Conservation (phyloP, 2,797 vertebrate genomes). For the Macropodus opercularis region DNA sequence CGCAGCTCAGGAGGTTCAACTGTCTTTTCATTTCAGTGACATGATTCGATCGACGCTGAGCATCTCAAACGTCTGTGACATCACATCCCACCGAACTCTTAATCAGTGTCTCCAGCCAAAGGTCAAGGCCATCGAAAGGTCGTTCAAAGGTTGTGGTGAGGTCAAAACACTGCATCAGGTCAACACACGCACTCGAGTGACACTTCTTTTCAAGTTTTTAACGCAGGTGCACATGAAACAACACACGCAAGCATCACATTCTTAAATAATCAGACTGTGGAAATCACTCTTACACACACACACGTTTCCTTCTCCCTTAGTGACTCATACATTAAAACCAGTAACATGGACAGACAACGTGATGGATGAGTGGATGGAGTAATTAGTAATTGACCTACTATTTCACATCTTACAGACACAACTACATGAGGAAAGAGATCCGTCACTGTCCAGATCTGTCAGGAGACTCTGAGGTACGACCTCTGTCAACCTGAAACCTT, state of each 20-base stretch:
- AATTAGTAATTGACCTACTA: slow-evolving; percentile 40
- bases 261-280: slow-evolving; percentile 15
- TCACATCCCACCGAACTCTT: slow-evolving; percentile 13
- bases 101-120: slow-evolving; percentile 40
- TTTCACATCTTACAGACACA: slow-evolving; percentile 25
- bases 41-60: too few species aligned
- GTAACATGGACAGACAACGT: slow-evolving; percentile 41
- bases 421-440: slow-evolving; percentile 47
- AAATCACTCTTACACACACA: slow-evolving; percentile 23
- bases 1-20: too few species aligned
- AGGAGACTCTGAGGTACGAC: too few species aligned
- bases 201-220: slow-evolving; percentile 51
- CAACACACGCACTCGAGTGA: slow-evolving; percentile 25
- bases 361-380: slow-evolving; percentile 47
- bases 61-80: not conserved
- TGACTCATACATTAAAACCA: slow-evolving; percentile 10
- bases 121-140: slow-evolving; percentile 73
- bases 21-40: too few species aligned
- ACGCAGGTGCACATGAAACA: slow-evolving; percentile 19
- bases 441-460: not conserved
- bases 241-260: too few species aligned
- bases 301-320: slow-evolving; percentile 7
- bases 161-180: slow-evolving; percentile 56
- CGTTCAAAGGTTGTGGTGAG: slow-evolving; percentile 11
- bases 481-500: slow-evolving; percentile 47